Evolutionary conservation across 1,140 invertebrate species (phyloP).

Genomic region (Halesus radiatus): DNA sequence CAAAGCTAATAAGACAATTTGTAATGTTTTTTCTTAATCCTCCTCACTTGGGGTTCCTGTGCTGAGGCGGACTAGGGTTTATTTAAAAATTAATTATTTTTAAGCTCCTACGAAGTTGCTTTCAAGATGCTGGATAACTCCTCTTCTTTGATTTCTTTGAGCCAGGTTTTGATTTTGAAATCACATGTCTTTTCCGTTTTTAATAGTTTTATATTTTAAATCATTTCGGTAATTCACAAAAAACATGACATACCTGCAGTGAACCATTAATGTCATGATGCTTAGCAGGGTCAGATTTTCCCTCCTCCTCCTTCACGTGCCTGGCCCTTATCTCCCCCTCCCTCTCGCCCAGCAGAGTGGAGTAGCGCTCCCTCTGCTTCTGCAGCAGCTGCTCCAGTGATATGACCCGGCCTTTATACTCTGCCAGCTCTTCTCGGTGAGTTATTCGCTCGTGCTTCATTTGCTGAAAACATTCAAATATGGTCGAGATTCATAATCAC

Average conservation of each 20-base stretch:
- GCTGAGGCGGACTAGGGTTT: no score
- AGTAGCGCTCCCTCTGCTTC: conserved; percentile 83
- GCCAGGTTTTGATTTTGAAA: no score
- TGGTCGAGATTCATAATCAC: neutral
- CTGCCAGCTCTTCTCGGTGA: conserved; percentile 72
- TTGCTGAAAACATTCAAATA: conserved; percentile 60
- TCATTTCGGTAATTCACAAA: no score
- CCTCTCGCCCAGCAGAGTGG: conserved; percentile 83
- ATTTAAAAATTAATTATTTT: no score
- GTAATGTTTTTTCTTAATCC: no score
- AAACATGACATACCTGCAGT: conserved; percentile 43
- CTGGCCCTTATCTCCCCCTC: conserved; percentile 81
- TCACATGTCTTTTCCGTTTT: no score
- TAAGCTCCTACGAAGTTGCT: no score
- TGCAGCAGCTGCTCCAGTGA: conserved; percentile 82
- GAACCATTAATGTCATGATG: conserved; percentile 50
- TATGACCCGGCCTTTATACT: conserved; percentile 71
- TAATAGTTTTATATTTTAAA: no score
- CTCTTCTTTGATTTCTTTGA: no score
- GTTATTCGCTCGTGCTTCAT: conserved; percentile 73
- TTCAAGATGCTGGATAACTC: no score
- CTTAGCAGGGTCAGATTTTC: conserved; percentile 58
- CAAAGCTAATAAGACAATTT: no score
- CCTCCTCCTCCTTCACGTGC: conserved; percentile 61
- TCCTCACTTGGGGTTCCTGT: no score